Evolutionary conservation across 2,888 invertebrate genomes (phyloP), one percentile per base, ranked within the genome.

Genomic region (Drosophila formosana): DNA sequence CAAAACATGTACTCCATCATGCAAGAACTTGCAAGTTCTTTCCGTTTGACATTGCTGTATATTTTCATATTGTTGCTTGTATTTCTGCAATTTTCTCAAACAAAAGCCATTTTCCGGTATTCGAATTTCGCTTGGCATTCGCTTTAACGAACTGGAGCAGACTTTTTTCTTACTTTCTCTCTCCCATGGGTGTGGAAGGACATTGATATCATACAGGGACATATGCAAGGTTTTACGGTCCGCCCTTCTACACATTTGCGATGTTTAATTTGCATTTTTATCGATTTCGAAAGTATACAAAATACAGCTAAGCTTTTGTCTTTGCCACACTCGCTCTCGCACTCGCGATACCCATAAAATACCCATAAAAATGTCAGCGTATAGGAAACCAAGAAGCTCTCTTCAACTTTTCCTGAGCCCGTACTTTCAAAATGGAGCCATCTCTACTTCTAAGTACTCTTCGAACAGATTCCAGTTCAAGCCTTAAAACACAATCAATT

Each of bases 251-350:
- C 72, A 69, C 67, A 71, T 83, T 78, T 64, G 55, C 63, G 74
- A 74, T 75, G 76, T 85, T 89, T 89, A 89, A 87, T 87, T 89
- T 89, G 88, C 88, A 87, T 87, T 89, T 87, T 89, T 89, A 87
- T 87, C 82, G 86, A 87, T 87, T 86, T 73, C 23, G 23, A 67
- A 75, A 68, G 75, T 64, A 78, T 76, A 74, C 72, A 78, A 81
- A 81, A 85, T 51, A 69, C 61, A 88, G 86, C 86, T 88, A 72
- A 88, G 82, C 85, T 78, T 75, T 75, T 82, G 82, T 84, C 75
- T 78, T 75, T 66, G 67, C 72, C 75, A 67, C 66, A 85, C 72
- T 69, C 28, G 13, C 39, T 18, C 13, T 28, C 43, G 43, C 43
- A 23, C 30, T 55, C 79, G 66, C 70, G 67, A 71, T 74, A 43